These are phyloP conservation scores for Diphyllodes magnificus DNA, from an alignment of 2,113 vertebrate species.

Conservation along the genomic window DNA sequence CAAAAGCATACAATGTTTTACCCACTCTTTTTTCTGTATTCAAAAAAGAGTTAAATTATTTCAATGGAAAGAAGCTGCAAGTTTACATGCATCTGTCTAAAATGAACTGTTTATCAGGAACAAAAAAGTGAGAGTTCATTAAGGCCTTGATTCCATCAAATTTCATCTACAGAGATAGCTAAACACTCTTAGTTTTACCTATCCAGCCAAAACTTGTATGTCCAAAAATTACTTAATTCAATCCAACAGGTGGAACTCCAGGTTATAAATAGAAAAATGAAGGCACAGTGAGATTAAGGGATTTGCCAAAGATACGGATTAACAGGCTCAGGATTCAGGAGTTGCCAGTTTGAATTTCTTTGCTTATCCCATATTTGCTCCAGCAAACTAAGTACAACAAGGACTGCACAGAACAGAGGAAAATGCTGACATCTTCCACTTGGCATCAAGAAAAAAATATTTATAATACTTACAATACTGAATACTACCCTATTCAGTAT, in stretches of 20 bases:
- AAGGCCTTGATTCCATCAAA: neutral
- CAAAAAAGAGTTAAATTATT: neutral
- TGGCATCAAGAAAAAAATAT: neutral
- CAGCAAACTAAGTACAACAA: neutral
- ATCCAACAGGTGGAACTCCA: conserved; percentile 1
- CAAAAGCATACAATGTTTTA: neutral
- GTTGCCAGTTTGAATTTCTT: neutral
- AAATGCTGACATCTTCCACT: neutral
- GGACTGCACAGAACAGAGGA: neutral
- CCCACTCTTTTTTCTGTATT: neutral
- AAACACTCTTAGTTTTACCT: neutral
- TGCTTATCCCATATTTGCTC: neutral
- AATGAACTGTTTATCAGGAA: neutral
- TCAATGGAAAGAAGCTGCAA: neutral
- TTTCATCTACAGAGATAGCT: neutral
- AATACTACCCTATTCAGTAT: neutral
- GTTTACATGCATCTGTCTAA: neutral
- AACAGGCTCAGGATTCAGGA: conserved; percentile 21
- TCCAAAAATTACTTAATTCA: neutral
- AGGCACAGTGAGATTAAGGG: conserved; percentile 17
- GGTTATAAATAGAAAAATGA: conserved; percentile 36
- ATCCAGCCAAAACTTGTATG: neutral
- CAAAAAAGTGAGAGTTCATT: neutral
- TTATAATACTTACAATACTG: too few relatives aligned
- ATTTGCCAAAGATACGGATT: neutral